Evolutionary conservation across 1,140 invertebrate species (phyloP), one percentile per base, ranked within the genome.

Genomic region (Trachymyrmex cornetzi): DNA sequence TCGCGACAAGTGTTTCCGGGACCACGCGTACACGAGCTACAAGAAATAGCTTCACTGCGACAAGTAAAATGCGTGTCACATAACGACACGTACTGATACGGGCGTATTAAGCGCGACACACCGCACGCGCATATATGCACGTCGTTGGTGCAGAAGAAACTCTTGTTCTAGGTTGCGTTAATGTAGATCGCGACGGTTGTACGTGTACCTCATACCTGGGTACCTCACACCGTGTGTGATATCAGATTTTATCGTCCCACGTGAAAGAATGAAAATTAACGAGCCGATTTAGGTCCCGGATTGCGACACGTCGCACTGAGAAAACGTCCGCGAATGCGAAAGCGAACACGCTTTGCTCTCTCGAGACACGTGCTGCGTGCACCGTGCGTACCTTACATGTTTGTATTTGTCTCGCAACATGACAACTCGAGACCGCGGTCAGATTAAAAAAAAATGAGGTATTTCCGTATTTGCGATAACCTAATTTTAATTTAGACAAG

Each of bases 181-280:
- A 89, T 89, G 87, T 86, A 71, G 69, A 89, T 71, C 88, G 79
- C 87, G 87, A 85, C 30, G 22, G n/a, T 22, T 44, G 53, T 82
- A 72, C 81, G 59, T 79, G 75, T 67, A 55, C 22, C 74, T 86
- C 67, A 38, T 87, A 87, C 88, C 77, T 77, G 53, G 81, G 38
- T n/a, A n/a, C 34, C n/a, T n/a, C n/a, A n/a, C n/a, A n/a, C 53
- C 67, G 55, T 12, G 48, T 14, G 48, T 22, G 22, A 55, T 85
- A 85, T 69, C 44, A 87, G 88, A 92, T 92, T 90, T 92, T 91
- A 91, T 91, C 91, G 74, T 22, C 55, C 71, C 63, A 63, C 84
- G 88, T 88, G 86, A 91, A 92, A 93, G 89, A 93, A 92, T 93
- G 89, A 89, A 93, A 93, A 93, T 93, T 93, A 92, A 92, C 87